phyloP scores from a whole-genome alignment of 2,888 invertebrate genomes.

The Euplagia quadripunctaria region DNA sequence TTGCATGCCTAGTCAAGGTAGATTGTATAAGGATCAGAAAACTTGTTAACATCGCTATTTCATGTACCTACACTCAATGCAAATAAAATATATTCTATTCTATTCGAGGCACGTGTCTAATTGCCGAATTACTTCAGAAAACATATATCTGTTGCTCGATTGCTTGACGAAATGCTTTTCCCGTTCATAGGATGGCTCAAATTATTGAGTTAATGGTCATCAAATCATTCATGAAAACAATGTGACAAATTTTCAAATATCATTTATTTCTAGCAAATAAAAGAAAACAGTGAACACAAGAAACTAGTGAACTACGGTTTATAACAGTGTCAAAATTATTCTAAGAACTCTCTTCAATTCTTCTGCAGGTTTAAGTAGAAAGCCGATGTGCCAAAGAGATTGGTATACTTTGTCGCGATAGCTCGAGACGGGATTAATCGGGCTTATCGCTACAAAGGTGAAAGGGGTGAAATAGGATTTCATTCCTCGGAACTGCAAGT shows the following conservation, averaged over 20 bases:
- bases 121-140: neutral
- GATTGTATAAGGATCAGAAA: too few species aligned
- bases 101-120: too few species aligned
- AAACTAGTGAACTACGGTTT: neutral
- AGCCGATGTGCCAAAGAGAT: neutral
- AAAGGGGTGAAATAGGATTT: slow-evolving; percentile 20
- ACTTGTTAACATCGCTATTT: too few species aligned
- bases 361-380: neutral
- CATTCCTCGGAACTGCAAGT: slow-evolving; percentile 1
- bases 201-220: neutral
- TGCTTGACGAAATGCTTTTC: neutral
- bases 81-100: too few species aligned
- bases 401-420: slow-evolving; percentile 1
- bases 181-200: neutral
- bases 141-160: neutral
- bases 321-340: neutral
- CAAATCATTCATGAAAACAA: too few species aligned
- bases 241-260: too few species aligned
- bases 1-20: too few species aligned
- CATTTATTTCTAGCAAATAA: too few species aligned
- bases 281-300: neutral
- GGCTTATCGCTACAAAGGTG: slow-evolving; percentile 22
- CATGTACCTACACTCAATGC: too few species aligned
- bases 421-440: slow-evolving; percentile 27
- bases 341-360: neutral